phyloP scores from a whole-genome alignment of 2,797 vertebrate genomes.

The Sebastes taczanowskii region DNA sequence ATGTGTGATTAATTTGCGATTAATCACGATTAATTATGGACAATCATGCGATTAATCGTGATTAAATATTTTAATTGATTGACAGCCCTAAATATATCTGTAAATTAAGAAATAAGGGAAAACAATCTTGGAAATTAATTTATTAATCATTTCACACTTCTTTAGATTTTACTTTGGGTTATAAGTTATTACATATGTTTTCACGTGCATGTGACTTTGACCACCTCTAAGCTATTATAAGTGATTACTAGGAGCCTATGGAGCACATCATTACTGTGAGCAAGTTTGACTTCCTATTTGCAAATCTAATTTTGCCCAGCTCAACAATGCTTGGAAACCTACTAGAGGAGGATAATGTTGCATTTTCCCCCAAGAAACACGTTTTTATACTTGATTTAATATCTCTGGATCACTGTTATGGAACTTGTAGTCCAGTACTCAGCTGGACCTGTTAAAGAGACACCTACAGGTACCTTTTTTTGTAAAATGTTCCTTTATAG shows the following conservation, averaged over 20 bases:
- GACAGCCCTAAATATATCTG: neutral
- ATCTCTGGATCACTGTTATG: neutral
- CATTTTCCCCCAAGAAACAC: neutral
- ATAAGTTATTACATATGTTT: neutral
- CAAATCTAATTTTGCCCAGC: neutral
- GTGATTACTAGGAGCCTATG: neutral
- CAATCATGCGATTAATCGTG: no score
- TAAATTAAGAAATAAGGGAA: neutral
- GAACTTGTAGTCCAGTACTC: no score
- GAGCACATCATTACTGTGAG: neutral
- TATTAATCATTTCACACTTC: no score
- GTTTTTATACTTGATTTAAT: neutral
- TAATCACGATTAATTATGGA: no score
- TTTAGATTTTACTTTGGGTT: neutral
- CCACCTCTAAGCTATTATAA: neutral
- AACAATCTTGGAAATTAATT: no score
- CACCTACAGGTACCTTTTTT: no score
- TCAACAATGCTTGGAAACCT: neutral
- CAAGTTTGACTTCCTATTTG: neutral
- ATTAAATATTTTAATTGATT: no score
- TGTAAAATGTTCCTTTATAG: no score
- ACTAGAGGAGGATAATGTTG: neutral
- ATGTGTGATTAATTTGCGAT: rapidly evolving
- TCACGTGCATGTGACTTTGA: neutral
- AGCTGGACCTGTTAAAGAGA: no score